phyloP scores from a whole-genome alignment of 2,888 invertebrate species.

The Sylvicola fuscatus region DNA sequence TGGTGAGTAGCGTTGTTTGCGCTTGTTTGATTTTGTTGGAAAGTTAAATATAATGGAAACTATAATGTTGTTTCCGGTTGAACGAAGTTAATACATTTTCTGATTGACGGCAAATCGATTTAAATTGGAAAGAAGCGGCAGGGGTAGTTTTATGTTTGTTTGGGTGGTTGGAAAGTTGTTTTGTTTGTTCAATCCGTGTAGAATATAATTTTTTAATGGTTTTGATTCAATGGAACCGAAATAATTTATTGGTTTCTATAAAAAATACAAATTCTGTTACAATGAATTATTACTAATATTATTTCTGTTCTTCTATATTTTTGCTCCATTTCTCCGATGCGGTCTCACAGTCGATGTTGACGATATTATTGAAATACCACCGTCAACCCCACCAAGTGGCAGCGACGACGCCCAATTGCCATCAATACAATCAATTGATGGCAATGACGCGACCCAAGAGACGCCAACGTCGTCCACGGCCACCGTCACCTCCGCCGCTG shows the following conservation, averaged over 20 bases:
- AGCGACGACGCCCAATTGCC: constrained; percentile 18
- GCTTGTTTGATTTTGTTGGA: background rate
- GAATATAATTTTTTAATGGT: too few relatives aligned
- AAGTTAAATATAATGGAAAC: too few relatives aligned
- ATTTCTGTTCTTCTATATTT: background rate
- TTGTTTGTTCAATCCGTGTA: too few relatives aligned
- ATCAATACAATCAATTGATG: constrained; percentile 49
- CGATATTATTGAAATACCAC: constrained; percentile 10
- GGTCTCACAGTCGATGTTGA: constrained; percentile 11
- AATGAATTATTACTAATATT: background rate
- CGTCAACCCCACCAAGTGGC: too few relatives aligned
- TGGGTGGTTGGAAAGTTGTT: too few relatives aligned
- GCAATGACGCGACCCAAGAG: constrained; percentile 47
- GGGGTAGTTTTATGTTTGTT: too few relatives aligned
- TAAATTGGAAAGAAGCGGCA: too few relatives aligned
- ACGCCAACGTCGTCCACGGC: constrained; percentile 27
- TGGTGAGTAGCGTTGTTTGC: constrained; percentile 2
- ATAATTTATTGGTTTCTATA: background rate
- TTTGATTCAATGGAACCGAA: too few relatives aligned
- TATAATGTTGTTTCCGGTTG: background rate
- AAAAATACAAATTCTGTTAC: too few relatives aligned
- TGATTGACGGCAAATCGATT: background rate
- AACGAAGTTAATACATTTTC: background rate
- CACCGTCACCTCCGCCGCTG: too few relatives aligned
- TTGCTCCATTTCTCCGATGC: too few relatives aligned